Percentiles rank a stretch among this genome's conserved stretches.
Conservation (phyloP, 2,888 invertebrate genomes). For the Drosophila limbata region DNA sequence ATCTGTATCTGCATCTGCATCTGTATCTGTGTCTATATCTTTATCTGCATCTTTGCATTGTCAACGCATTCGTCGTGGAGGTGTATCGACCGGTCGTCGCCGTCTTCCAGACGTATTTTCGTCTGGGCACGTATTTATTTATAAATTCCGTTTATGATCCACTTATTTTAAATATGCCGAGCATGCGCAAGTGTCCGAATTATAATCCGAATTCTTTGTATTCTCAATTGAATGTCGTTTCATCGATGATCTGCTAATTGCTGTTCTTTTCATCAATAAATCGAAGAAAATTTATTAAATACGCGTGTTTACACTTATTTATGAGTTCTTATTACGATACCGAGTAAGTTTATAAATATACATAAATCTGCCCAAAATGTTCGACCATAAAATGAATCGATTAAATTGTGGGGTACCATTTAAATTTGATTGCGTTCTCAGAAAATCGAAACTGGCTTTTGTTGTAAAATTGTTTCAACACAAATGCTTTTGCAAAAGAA, state of each 20-base stretch:
- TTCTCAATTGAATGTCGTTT: conserved; percentile 24
- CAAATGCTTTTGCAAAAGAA: background rate
- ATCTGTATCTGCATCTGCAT: conserved; percentile 10
- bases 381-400: background rate
- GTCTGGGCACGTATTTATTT: conserved; percentile 30
- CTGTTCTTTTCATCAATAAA: conserved; percentile 23
- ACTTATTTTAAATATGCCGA: conserved; percentile 48
- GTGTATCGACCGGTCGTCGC: conserved; percentile 32
- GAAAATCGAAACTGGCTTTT: background rate
- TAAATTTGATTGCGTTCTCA: background rate
- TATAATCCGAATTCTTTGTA: conserved; percentile 26
- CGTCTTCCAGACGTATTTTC: conserved; percentile 35
- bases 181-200: conserved; percentile 38
- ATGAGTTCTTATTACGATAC: conserved; percentile 84
- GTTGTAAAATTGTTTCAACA: background rate
- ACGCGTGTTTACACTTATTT: conserved; percentile 51
- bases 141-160: conserved; percentile 40
- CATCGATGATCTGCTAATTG: conserved; percentile 27
- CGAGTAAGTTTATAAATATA: conserved; percentile 80
- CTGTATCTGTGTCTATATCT: conserved; percentile 13
- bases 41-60: conserved; percentile 32
- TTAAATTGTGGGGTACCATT: background rate
- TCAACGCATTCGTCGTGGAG: conserved; percentile 28
- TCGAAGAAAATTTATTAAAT: conserved; percentile 28
- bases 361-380: conserved; percentile 4